Base-by-base conservation (phyloP, 2,797 vertebrate species). In the Leuciscus waleckii region DNA sequence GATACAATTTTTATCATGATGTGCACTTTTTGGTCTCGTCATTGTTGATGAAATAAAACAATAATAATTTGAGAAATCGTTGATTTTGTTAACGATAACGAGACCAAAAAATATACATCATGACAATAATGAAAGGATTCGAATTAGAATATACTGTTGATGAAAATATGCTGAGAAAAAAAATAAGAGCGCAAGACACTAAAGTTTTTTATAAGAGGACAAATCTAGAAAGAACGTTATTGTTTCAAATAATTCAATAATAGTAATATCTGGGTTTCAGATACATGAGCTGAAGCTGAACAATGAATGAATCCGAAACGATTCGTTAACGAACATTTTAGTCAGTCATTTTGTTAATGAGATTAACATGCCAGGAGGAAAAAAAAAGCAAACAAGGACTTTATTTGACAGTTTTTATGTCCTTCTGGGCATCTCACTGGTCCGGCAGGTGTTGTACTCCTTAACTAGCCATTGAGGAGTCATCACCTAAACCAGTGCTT, bases 381-480 rank as follows among this genome's bases (percentile, higher is more conserved):
- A 49, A 81, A 35, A 37, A 17, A 46, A 16, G 29, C 4, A 37
- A 37, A 51, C 65, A 37, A 81, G 46, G 79, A 81, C 65, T 69
- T 51, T 69, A 17, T 81, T 81, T 81, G 49, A 49, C 46, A 23
- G 43, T 89, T 85, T 67, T 84, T 54, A 51, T 79, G 32, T 17
- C 81, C 86, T 85, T 43, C 81, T 85, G n/a, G 51, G 76, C 69
- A 41, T 76, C 86, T 77, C 78, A 46, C 35, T 41, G 41, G 32
- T 67, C 79, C 88, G 89, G 67, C 87, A 92, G 90, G 89, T 91
- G 87, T 70, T 90, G 85, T 90, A 81, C 75, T 89, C 89, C 77
- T 89, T 85, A 81, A 81, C 54, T 82, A 46, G 86, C 84, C 73
- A 78, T 88, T 79, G 77, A 89, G 74, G 71, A 73, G 49, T 69